These are phyloP conservation scores for Montipora efflorescens DNA, from an alignment of 64 coral and sea anemone genomes.

Conservation along the genomic window DNA sequence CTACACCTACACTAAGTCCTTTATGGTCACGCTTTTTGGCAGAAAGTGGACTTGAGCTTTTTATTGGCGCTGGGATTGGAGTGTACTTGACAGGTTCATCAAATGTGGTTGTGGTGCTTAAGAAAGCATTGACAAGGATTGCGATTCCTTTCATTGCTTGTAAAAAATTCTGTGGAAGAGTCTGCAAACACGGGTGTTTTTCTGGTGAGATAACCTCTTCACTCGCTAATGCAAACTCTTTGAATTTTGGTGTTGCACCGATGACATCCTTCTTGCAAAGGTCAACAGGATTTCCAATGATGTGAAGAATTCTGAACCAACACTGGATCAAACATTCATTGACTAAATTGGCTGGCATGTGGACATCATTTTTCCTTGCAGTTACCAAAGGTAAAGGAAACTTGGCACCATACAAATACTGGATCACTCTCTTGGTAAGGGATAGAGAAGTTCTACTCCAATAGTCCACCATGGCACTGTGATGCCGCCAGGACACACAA, in stretches of 20 bases:
- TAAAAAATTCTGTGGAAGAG: conserved; percentile 89
- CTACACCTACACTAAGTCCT: conserved; percentile 67
- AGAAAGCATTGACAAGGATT: conserved; percentile 79
- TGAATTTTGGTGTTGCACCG: conserved; percentile 88
- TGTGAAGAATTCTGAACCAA: conserved; percentile 98
- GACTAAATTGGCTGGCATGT: conserved; percentile 72
- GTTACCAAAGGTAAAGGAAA: conserved; percentile 78
- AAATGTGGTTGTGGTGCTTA: conserved; percentile 60
- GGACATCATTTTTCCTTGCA: conserved; percentile 82
- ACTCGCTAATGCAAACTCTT: conserved; percentile 92
- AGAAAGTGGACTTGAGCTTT: conserved; percentile 75
- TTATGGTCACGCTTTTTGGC: conserved; percentile 85
- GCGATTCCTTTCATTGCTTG: conserved; percentile 98
- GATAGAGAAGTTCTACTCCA: conserved; percentile 92
- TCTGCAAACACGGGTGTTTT: conserved; percentile 82
- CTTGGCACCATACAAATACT: conserved; percentile 82
- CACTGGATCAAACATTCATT: conserved; percentile 85
- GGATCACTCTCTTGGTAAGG: conserved; percentile 87
- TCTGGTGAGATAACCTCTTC: conserved; percentile 75
- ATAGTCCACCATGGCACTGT: conserved; percentile 85
- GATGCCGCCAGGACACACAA: conserved; percentile 93
- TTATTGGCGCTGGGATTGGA: conserved; percentile 84
- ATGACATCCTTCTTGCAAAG: conserved; percentile 91
- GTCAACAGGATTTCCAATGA: conserved; percentile 95
- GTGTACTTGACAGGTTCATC: conserved; percentile 91